Evolutionary conservation across 2,113 vertebrate species (phyloP).

Genomic region (Scomber scombrus): DNA sequence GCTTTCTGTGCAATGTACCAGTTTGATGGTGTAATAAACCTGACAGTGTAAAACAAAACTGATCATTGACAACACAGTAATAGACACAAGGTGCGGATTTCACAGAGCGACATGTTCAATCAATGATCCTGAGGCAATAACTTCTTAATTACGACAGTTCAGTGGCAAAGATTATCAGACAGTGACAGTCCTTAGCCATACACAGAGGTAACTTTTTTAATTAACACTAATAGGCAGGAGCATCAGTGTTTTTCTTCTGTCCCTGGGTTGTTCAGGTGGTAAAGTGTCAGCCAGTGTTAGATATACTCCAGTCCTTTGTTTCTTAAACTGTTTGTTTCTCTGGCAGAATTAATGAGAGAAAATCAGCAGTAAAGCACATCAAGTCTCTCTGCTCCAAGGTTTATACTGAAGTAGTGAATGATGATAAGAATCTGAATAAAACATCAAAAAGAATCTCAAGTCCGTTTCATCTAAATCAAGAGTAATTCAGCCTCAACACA

Average conservation of each 20-base stretch:
- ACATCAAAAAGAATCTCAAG: background rate
- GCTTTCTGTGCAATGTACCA: background rate
- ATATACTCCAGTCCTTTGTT: background rate
- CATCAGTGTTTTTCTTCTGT: background rate
- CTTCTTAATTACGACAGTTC: slow-evolving; percentile 43
- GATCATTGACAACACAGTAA: slow-evolving; percentile 49
- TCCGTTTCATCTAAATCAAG: no score
- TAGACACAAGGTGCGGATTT: slow-evolving; percentile 25
- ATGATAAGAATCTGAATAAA: background rate
- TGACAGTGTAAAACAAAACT: background rate
- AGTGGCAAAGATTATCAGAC: slow-evolving; percentile 3
- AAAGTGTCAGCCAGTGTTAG: background rate
- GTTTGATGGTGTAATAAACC: slow-evolving; percentile 10
- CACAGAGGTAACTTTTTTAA: slow-evolving; percentile 9
- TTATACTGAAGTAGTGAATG: background rate
- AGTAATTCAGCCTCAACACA: background rate
- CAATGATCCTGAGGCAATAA: slow-evolving; percentile 38
- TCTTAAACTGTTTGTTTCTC: background rate
- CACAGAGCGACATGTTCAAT: slow-evolving; percentile 35
- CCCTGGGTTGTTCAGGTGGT: background rate
- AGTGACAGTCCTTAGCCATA: background rate
- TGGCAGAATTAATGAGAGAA: background rate
- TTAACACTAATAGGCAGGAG: background rate
- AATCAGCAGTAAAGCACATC: background rate
- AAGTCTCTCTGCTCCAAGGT: background rate